A percentile compares a stretch with the other conserved stretches of the same genome.
phyloP scores from a whole-genome alignment of 2,888 invertebrate genomes.

The Hesperia comma region DNA sequence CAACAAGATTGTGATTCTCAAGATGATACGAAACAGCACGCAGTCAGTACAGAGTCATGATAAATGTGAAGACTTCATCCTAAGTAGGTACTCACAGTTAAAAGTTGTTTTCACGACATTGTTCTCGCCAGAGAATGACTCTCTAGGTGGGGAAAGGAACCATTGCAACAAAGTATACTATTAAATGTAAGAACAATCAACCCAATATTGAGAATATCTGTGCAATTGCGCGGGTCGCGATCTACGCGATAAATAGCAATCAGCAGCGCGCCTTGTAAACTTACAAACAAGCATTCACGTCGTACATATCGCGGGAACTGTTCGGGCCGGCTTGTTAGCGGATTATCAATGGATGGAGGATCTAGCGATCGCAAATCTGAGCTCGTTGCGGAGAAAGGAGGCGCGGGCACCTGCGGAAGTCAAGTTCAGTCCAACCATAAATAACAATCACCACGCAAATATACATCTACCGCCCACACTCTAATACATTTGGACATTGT shows the following conservation, averaged over 20 bases:
- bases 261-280: conserved; percentile 7
- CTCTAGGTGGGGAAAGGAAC: too few species aligned
- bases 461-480: conserved; percentile 15
- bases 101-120: too few species aligned
- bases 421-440: conserved; percentile 32
- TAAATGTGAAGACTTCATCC: too few species aligned
- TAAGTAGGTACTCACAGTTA: too few species aligned
- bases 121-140: too few species aligned
- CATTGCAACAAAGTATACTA: too few species aligned
- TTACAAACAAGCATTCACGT: conserved; percentile 7
- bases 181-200: too few species aligned
- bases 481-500: not conserved
- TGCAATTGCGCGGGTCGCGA: not conserved
- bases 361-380: conserved; percentile 33
- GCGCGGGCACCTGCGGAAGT: conserved; percentile 26
- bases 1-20: too few species aligned
- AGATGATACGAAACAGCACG: too few species aligned
- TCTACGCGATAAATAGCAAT: conserved; percentile 19
- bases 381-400: conserved; percentile 28
- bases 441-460: conserved; percentile 30
- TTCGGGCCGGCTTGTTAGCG: conserved; percentile 27
- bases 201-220: not conserved
- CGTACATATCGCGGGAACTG: conserved; percentile 10
- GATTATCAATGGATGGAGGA: conserved; percentile 32
- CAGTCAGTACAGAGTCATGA: too few species aligned